Evolutionary conservation across 2,113 vertebrate species (phyloP), one percentile per base, ranked within the genome.

Genomic region (Strigops habroptila): DNA sequence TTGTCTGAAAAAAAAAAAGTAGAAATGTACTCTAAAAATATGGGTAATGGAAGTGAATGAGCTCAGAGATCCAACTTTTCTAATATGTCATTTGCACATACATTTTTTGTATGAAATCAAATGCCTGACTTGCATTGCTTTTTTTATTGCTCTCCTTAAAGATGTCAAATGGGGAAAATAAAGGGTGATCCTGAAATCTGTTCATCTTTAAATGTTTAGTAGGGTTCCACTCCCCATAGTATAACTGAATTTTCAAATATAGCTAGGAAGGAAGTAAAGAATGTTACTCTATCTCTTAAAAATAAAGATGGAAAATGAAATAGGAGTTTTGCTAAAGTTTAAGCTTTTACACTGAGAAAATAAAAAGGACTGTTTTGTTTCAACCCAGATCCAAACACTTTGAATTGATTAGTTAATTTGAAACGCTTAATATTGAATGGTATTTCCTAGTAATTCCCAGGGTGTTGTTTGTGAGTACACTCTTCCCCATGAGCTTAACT

Each of bases 341-440:
- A 73, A 13, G 4, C 4, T 81, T 82, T 93, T 77, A 65, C 4
- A 19, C 4, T 57, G 27, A 76, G 25, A 73, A 92, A 93, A 65
- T 62, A 73, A 39, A 78, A 86, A 70, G 1, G 7, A 31, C 7
- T 41, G 4, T 35, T 91, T 85, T 65, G 6, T 59, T 88, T 90
- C 35, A 85, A 59, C 12, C 1, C 14, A 43, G 6, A 49, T 83
- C 41, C 18, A 59, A 65, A 86, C 18, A 35, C 52, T 88, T 84
- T 71, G 19, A 94, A 70, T 75, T 89, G 18, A 8, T 85, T 80
- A 85, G 57, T 46, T 94, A 90, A 90, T 64, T 89, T 67, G 35
- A 76, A 91, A 53, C 11, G 3, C 21, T 91, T 89, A 87, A 82
- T n/a, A 35, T 31, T 0, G 2, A 75, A 43, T 51, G 10, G n/a